phyloP scores from a whole-genome alignment of 1,140 invertebrate genomes.

The Drosophila truncata region DNA sequence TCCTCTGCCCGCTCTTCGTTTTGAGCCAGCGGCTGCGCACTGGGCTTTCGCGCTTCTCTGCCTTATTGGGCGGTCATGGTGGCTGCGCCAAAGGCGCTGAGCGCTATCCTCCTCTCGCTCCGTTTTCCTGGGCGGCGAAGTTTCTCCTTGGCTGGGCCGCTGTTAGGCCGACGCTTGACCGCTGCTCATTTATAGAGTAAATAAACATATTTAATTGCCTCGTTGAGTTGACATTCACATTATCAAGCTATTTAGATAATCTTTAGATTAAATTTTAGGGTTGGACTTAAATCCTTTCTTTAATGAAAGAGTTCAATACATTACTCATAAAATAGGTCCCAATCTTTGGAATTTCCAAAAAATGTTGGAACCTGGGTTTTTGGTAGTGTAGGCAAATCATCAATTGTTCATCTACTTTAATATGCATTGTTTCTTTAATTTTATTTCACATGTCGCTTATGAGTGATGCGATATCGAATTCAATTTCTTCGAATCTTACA shows the following conservation, averaged over 20 bases:
- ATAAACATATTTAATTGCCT: not conserved
- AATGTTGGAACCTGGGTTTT: slow-evolving; percentile 10
- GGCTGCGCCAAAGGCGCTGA: too few species aligned
- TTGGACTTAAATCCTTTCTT: slow-evolving; percentile 6
- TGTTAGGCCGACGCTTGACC: too few species aligned
- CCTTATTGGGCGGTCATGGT: too few species aligned
- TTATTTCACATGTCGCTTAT: not conserved
- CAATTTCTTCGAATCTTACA: not conserved
- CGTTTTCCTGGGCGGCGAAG: too few species aligned
- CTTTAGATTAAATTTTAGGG: not conserved
- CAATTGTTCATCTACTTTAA: slow-evolving; percentile 4
- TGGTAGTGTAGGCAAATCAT: slow-evolving; percentile 2
- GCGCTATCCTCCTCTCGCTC: too few species aligned
- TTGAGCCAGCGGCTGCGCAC: too few species aligned
- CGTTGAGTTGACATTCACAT: not conserved
- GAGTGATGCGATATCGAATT: not conserved
- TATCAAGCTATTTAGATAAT: too few species aligned
- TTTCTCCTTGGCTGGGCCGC: too few species aligned
- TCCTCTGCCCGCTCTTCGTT: too few species aligned
- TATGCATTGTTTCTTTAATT: not conserved
- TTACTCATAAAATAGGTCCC: not conserved
- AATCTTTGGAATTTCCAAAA: slow-evolving; percentile 1
- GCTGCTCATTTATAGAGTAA: not conserved
- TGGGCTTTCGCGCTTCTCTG: too few species aligned
- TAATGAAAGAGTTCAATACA: slow-evolving; percentile 3